Evolutionary conservation across 2,888 invertebrate genomes (phyloP), one percentile per base, ranked within the genome.

Genomic region (Caenorhabditis uteleia): DNA sequence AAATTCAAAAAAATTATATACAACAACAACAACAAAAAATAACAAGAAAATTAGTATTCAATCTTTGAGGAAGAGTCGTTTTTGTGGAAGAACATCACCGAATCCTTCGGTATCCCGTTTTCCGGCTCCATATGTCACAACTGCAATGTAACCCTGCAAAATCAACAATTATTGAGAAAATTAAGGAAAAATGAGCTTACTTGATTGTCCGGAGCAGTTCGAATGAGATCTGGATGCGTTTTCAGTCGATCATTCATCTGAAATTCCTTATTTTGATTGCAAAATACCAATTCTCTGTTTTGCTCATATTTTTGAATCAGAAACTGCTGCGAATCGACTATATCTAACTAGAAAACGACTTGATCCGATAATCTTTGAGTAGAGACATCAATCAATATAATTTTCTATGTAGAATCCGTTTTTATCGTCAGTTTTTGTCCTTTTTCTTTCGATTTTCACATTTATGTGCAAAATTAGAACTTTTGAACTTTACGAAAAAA

Each of bases 201-300:
- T 40, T 66, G 70, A 34, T 75, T 75, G 51, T 75, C 73, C 8
- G 72, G 66, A 2, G 75, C 65, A 2, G 71, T 75, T 59, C 75
- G 51, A 16, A 75, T 56, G 16, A 75, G 54, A 59, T 73, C 71
- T 2, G 75, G 75, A 23, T 59, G 23, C 1, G 55, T 58, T 46
- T 70, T 73, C 25, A 73, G 54, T 14, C 73, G 68, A 26, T 70
- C 73, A 39, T 73, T 73, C 45, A 72, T 56, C 67, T n/a, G n/a
- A n/a, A n/a, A n/a, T n/a, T n/a, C n/a, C n/a, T n/a, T n/a, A n/a
- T n/a, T n/a, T 70, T n/a, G 56, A 20, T 50, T 43, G 21, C 7
- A 5, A 18, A 18, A 36, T 34, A 20, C 20, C 5, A 26, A 25
- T 43, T 43, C 14, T 43, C 25, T 16, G 16, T 38, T 10, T 36